Evolutionary conservation across 2,113 vertebrate species (phyloP), one percentile per base, ranked within the genome.

Genomic region (Chloropsis hardwickii): DNA sequence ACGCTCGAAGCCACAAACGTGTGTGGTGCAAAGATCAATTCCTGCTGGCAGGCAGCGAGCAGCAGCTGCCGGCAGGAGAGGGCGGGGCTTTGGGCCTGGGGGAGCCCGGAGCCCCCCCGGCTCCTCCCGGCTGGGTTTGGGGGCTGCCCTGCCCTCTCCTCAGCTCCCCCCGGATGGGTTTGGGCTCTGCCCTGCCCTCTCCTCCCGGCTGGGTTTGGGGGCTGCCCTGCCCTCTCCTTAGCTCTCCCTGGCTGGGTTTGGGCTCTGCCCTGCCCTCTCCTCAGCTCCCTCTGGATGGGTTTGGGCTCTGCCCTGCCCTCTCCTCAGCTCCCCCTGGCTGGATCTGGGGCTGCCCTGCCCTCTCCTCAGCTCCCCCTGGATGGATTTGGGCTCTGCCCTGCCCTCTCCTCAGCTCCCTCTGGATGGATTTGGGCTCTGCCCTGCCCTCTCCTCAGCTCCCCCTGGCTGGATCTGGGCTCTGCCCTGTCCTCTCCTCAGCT

Each of bases 1-100:
- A 24, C 0, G 2, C 72, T 47, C 2, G 0, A n/a, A 50, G 54
- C 25, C 37, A 56, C 9, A 5, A 90, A 28, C 33, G 3, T 54
- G 13, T 3, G 1, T 8, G 42, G 67, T 5, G 56, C 58, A 21
- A 16, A 47, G 85, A 37, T 45, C 9, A 0, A 0, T 7, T 50
- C 6, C 4, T 15, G 42, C 42, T 2, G 57, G 56, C 35, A 53
- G 65, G 44, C 65, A 65, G 14, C 23, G 0, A 57, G 12, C 5
- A 9, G 83, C 50, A 9, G 74, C 50, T 11, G 14, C 22, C 6
- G 61, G 20, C 42, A 6, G 74, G 0, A 7, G 15, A 45, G 66
- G 40, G 51, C n/a, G 5, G 18, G 12, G 12, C 66, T 78, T 31
- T 0, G 4, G 39, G 58, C 11, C 3, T 2, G 27, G 50, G 71